These are phyloP conservation scores for Drosophila dunni DNA, from an alignment of 1,140 invertebrate species.

Conservation along the genomic window DNA sequence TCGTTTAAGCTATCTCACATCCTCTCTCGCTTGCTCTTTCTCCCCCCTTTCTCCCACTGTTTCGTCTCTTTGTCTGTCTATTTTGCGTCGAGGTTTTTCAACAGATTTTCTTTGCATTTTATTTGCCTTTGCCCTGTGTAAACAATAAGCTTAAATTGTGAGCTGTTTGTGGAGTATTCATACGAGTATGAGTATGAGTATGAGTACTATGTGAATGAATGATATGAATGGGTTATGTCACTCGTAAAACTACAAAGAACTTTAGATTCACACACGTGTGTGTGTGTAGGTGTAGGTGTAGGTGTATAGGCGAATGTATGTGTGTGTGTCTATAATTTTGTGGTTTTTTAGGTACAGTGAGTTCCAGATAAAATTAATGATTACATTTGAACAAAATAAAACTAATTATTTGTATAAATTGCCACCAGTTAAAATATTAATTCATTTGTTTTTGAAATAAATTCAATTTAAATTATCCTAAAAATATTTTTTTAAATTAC, in stretches of 20 bases:
- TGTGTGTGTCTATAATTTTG: constrained; percentile 21
- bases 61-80: background rate
- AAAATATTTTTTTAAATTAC: no score
- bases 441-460: no score
- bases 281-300: background rate
- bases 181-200: constrained; percentile 2
- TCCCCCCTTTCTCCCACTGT: background rate
- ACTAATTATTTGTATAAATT: no score
- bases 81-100: background rate
- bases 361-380: background rate
- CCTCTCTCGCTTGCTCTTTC: background rate
- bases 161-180: constrained; percentile 35
- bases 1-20: constrained; percentile 11
- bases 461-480: no score
- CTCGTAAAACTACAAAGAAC: constrained; percentile 50
- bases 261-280: constrained; percentile 12
- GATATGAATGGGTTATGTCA: constrained; percentile 52
- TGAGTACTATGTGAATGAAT: constrained; percentile 15
- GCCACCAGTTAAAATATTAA: no score
- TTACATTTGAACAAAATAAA: no score
- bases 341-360: constrained; percentile 17
- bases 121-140: constrained; percentile 34
- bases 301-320: background rate
- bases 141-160: constrained; percentile 57
- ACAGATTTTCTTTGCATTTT: constrained; percentile 29